phyloP scores from a whole-genome alignment of 2,113 vertebrate genomes.

The Tychaedon coryphoeus region DNA sequence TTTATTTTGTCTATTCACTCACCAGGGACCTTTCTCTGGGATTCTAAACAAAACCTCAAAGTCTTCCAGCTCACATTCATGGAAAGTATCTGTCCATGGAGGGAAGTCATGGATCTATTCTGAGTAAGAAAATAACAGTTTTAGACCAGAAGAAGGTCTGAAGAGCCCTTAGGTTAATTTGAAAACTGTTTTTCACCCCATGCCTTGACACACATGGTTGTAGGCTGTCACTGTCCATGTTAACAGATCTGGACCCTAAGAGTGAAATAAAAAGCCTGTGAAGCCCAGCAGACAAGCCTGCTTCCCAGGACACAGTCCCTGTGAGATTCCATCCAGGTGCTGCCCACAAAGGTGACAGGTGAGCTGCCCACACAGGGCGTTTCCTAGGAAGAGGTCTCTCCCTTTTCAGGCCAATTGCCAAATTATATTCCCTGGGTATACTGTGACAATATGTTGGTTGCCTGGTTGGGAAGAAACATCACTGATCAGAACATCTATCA shows the following conservation, averaged over 20 bases:
- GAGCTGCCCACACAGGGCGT: background rate
- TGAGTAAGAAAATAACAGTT: background rate
- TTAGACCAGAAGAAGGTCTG: background rate
- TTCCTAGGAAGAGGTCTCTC: background rate
- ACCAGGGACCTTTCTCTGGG: background rate
- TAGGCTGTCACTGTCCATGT: background rate
- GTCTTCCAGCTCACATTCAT: background rate
- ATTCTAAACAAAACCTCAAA: background rate
- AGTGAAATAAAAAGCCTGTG: background rate
- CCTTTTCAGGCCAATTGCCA: background rate
- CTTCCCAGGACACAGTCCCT: background rate
- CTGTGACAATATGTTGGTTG: background rate
- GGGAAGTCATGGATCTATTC: background rate
- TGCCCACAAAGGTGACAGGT: background rate
- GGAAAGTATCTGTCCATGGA: background rate
- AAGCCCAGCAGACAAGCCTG: background rate
- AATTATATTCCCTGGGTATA: background rate
- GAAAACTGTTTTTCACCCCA: background rate
- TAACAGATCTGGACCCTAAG: background rate
- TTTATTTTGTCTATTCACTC: background rate
- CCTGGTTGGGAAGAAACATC: background rate
- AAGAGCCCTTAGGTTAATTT: background rate
- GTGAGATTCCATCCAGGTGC: rapidly evolving
- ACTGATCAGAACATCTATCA: background rate
- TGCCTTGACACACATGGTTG: background rate